phyloP scores from a whole-genome alignment of 2,113 vertebrate genomes.

The Anguilla rostrata region DNA sequence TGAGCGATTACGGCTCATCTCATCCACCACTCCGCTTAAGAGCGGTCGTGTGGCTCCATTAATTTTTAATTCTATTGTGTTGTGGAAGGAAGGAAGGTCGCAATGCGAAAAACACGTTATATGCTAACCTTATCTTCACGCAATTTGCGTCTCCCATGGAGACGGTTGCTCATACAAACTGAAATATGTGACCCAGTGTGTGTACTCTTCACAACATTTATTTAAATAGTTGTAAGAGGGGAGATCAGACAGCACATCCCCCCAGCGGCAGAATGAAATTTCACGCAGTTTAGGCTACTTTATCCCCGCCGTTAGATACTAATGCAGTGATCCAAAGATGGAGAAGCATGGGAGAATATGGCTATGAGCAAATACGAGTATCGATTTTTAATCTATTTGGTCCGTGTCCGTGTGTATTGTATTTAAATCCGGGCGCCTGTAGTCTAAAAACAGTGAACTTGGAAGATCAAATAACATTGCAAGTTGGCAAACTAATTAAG shows the following conservation, averaged over 20 bases:
- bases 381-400: not conserved
- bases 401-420: not conserved
- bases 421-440: not conserved
- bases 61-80: conserved; percentile 16
- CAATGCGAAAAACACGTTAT: not conserved
- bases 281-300: not conserved
- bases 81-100: too few species aligned
- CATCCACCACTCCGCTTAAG: not conserved
- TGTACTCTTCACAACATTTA: not conserved
- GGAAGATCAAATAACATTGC: not conserved
- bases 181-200: too few species aligned
- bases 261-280: not conserved
- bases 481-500: not conserved
- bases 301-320: not conserved
- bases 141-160: not conserved
- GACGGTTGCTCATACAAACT: too few species aligned
- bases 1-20: not conserved
- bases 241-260: not conserved
- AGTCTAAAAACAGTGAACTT: not conserved
- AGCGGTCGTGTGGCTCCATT: not conserved
- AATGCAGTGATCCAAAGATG: not conserved
- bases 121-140: not conserved
- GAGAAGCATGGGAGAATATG: not conserved
- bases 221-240: not conserved
- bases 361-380: not conserved